A percentile compares a stretch with the other conserved stretches of the same genome.
Conservation (phyloP, 2,113 vertebrate genomes). For the mouse (Mus musculus) region DNA sequence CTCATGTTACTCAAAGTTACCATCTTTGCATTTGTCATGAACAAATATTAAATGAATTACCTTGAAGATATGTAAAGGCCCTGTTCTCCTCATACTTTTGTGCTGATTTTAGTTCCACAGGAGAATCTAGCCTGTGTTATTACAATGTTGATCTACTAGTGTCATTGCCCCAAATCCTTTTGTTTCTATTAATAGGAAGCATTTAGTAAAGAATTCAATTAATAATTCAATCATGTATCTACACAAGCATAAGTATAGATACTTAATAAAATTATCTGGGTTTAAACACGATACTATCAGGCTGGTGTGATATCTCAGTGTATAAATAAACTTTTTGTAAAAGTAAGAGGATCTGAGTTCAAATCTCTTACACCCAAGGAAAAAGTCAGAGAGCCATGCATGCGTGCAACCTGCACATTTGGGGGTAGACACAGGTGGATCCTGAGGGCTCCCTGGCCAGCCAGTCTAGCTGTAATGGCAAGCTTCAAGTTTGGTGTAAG, state of each 20-base stretch:
- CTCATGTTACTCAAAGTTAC: background rate
- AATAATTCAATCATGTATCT: background rate
- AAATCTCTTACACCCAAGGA: background rate
- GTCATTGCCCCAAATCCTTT: background rate
- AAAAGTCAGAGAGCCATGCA: background rate
- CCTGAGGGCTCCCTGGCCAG: background rate
- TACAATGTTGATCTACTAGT: background rate
- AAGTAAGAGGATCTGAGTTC: background rate
- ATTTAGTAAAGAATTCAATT: background rate
- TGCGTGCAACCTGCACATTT: background rate
- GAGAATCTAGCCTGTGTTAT: background rate
- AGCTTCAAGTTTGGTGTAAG: background rate
- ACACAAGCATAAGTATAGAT: background rate
- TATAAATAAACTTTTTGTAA: background rate
- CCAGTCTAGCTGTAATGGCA: background rate
- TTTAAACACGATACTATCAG: background rate
- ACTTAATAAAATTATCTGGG: conserved; percentile 11
- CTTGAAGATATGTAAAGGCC: background rate
- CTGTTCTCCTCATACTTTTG: background rate
- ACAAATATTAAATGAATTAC: background rate
- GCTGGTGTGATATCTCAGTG: background rate
- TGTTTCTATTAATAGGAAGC: conserved; percentile 13
- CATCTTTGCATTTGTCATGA: background rate
- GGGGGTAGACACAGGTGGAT: background rate
- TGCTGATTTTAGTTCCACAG: background rate